Base-by-base conservation (phyloP, 2,797 vertebrate species). In the Sebastes nivosus region DNA sequence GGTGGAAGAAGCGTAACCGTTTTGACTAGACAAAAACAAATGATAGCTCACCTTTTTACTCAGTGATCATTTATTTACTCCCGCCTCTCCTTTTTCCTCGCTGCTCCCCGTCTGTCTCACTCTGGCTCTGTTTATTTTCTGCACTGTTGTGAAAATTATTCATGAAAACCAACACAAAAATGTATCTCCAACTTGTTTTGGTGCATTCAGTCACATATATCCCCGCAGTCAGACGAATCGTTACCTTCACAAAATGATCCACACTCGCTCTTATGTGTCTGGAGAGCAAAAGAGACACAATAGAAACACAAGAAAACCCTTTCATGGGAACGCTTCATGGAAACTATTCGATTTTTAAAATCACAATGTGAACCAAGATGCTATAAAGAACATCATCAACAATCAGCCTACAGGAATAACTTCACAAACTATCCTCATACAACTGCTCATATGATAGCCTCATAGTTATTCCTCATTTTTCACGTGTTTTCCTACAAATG, bases 161-260 rank as follows among this genome's bases (percentile, higher is more conserved):
- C 68, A 83, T 83, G 60, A 76, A 76, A 79, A 64, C 66, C 38
- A 75, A 74, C 80, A 69, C 42, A 5, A 59, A 80, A 79, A 76
- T 36, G 38, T 29, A 70, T 75, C 55, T 72, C 4, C 2, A 27
- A 29, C 34, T 7, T 27, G 63, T 50, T 83, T 68, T 83, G 46
- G 68, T 72, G 77, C 59, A 52, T 80, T 69, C 63, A 77, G 32
- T 64, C 27, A 27, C 67, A 65, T 5, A 60, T 34, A 57, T 64
- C 42, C 38, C 25, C 57, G 5, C 67, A 69, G 68, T 65, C 30
- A 57, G 30, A 32, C 10, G 6, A 57, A 65, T 71, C 8, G 1
- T 78, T 64, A 20, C 18, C 57, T 16, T 61, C 57, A 38, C 50
- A 46, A 84, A 52, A 59, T 59, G 65, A 63, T 63, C 27, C 60